Evolutionary conservation across 1,140 invertebrate species (phyloP).

Genomic region (Argopecten irradians): DNA sequence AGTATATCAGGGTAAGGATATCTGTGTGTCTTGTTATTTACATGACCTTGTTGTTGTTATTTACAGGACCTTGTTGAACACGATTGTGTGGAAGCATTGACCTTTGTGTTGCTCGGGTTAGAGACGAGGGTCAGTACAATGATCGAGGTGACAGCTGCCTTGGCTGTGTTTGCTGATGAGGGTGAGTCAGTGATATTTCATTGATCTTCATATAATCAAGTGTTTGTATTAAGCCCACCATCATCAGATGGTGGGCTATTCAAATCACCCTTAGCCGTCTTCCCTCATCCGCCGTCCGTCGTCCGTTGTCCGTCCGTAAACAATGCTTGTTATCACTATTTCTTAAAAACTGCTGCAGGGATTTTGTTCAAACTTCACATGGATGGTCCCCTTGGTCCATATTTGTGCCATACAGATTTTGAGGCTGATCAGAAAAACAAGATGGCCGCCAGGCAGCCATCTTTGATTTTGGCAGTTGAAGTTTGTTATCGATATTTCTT

Average conservation of each 20-base stretch:
- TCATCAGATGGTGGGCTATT: too few species aligned
- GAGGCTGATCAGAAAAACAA: too few species aligned
- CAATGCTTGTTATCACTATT: too few species aligned
- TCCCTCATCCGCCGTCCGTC: not conserved
- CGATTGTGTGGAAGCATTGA: constrained; percentile 61
- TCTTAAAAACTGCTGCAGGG: too few species aligned
- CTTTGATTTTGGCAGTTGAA: too few species aligned
- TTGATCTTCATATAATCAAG: not conserved
- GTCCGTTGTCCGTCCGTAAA: too few species aligned
- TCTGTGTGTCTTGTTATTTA: not conserved
- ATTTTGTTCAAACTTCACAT: too few species aligned
- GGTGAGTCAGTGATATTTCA: constrained; percentile 47
- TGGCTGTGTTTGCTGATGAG: constrained; percentile 69
- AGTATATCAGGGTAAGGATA: not conserved
- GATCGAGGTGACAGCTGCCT: constrained; percentile 65
- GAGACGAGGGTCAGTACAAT: constrained; percentile 54
- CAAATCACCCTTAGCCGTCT: too few species aligned
- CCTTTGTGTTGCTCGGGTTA: constrained; percentile 53
- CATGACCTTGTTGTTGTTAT: not conserved
- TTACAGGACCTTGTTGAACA: constrained; percentile 55
- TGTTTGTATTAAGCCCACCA: not conserved
- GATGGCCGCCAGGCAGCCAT: too few species aligned
- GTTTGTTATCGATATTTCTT: too few species aligned
- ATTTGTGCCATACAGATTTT: too few species aligned
- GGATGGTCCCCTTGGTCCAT: too few species aligned